Conservation (phyloP, 2,797 vertebrate species). For the Peromyscus melanophrys region DNA sequence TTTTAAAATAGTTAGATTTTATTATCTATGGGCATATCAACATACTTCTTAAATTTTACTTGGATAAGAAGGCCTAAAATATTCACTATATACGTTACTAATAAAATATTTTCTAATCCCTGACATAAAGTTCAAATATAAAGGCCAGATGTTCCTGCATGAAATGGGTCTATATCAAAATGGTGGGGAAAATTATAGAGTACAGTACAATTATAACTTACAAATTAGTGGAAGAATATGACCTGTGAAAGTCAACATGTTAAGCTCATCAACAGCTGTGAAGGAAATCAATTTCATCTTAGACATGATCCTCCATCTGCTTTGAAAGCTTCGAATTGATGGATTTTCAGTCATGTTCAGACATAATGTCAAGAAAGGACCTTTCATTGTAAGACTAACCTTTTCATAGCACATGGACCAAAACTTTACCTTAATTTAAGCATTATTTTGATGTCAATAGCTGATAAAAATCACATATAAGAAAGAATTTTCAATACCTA, state of each 20-base stretch:
- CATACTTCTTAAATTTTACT: background rate
- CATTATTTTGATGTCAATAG: background rate
- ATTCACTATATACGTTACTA: background rate
- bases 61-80: background rate
- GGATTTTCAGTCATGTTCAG: background rate
- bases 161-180: background rate
- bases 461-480: background rate
- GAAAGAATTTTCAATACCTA: background rate
- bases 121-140: background rate
- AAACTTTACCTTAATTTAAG: background rate
- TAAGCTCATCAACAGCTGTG: background rate
- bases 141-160: background rate
- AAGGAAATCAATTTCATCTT: background rate
- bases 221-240: background rate
- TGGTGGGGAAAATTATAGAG: background rate
- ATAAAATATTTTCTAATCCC: background rate
- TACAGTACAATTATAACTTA: slow-evolving; percentile 8
- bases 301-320: background rate
- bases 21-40: background rate
- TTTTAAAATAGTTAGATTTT: background rate
- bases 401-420: slow-evolving; percentile 1
- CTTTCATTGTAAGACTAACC: slow-evolving; percentile 19
- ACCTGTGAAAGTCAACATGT: background rate
- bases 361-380: background rate
- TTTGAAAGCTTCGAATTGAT: slow-evolving; percentile 45